Base-by-base conservation (phyloP, 2,113 vertebrate genomes). In the Pantherophis guttatus region DNA sequence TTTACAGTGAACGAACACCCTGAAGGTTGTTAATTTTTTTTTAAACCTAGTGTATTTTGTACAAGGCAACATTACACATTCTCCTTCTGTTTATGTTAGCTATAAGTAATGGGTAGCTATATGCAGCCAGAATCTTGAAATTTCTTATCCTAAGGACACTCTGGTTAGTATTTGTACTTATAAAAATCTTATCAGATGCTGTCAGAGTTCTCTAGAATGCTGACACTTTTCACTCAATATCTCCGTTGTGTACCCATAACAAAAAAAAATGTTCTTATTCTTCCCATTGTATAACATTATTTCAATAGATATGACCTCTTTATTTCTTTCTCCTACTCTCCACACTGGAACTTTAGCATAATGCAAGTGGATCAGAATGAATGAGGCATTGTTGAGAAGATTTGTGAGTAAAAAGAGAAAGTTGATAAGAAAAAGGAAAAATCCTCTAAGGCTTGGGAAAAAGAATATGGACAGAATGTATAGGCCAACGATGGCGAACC, bases 1-100 rank as follows among this genome's bases (percentile, higher is more conserved):
- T 98, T 98, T 96, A 95, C 96, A 92, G 96, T 97, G 93, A 97
- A 93, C 96, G 93, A 90, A 95, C 93, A 96, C 91, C 95, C 93
- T 94, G 94, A 97, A 97, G 94, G 94, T 95, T 98, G 94, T 96
- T 97, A 97, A 92, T 53, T 90, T 97, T 57, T 48, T 48, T 90
- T 97, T 97, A 96, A 97, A 95, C 90, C 86, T 96, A 95, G 1
- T 39, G 26, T 8, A 94, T 93, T 86, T 94, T 94, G 85, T 96
- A 95, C 26, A 96, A 81, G 53, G n/a, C 48, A 93, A 23, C 29
- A 93, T 96, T 96, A 96, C 9, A 86, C 87, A 93, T 94, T 96
- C 44, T 96, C 95, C 87, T 21, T 57, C 2, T n/a, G 15, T 50
- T 15, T 81, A 17, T 87, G 5, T 62, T n/a, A 53, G 23, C 23